Base-by-base conservation (phyloP, 2,797 vertebrate genomes). In the Coracias cyanogaster region DNA sequence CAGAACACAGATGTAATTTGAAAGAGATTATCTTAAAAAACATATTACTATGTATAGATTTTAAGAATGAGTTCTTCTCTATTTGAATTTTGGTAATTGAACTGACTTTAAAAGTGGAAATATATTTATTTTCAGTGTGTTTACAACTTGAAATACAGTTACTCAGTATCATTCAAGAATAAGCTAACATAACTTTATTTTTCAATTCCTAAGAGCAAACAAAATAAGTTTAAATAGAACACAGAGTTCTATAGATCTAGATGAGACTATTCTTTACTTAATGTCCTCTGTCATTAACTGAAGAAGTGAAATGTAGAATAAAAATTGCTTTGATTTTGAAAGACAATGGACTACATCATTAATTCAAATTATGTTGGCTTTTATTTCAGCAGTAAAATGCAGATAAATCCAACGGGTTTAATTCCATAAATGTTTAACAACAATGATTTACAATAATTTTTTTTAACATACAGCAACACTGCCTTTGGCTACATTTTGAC, bases 61-160 rank as follows among this genome's bases (percentile, higher is more conserved):
- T 46, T 12, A 54, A 41, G 10, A 91, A 52, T 18, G 16, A 0
- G 1, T 49, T 83, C 1, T 49, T 83, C 1, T 29, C n/a, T 58
- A 18, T 78, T 70, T 58, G 17, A 86, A 78, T 81, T 57, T 83
- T 6, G 13, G 25, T 54, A 69, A 86, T 31, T 66, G 65, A 94
- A 41, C 3, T 60, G 8, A 45, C 5, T 79, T 62, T 51, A 2
- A 67, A 70, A 67, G 19, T 0, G 0, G 2, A 9, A 55, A 7
- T 60, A 29, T 41, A 15, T 46, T 78, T 39, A 13, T 16, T 78
- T 84, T 57, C 13, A 24, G 4, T 49, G 43, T 31, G 4, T 60
- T 95, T 90, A 24, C 21, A 43, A 17, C 19, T 64, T 86, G 46
- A 65, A 92, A 67, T 43, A 43, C 5, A 31, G 10, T 51, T 79